These are phyloP conservation scores for Sesia bembeciformis DNA, from an alignment of 2,888 invertebrate genomes.

Conservation along the genomic window DNA sequence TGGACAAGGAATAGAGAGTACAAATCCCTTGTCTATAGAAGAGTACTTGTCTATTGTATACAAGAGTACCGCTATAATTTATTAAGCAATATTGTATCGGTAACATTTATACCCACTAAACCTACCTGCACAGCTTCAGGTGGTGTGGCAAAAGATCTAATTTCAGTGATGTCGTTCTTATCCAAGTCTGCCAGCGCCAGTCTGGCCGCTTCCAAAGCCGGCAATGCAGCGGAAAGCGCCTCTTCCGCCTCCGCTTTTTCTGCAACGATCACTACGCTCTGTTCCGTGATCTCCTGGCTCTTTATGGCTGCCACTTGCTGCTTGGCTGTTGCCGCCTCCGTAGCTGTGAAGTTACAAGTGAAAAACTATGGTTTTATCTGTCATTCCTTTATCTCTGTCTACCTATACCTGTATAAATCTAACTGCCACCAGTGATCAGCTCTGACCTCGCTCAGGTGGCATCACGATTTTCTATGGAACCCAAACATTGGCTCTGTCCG, in stretches of 20 bases:
- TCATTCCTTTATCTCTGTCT: too few species aligned
- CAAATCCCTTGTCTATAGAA: too few species aligned
- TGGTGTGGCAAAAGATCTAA: constrained; percentile 92
- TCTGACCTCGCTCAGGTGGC: too few species aligned
- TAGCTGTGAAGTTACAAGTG: constrained; percentile 47
- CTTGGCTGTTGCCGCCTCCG: constrained; percentile 82
- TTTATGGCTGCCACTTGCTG: constrained; percentile 87
- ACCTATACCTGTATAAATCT: too few species aligned
- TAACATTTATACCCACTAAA: not conserved
- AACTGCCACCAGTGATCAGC: too few species aligned
- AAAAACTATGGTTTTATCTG: too few species aligned
- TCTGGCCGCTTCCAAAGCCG: constrained; percentile 87
- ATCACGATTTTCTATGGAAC: too few species aligned
- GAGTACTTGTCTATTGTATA: too few species aligned
- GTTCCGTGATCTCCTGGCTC: constrained; percentile 86
- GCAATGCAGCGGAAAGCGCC: constrained; percentile 86
- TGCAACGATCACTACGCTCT: constrained; percentile 83
- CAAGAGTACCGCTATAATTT: too few species aligned
- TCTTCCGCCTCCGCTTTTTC: constrained; percentile 91
- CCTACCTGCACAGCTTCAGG: constrained; percentile 87
- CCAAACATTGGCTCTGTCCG: too few species aligned
- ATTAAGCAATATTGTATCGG: too few species aligned
- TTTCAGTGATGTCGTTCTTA: constrained; percentile 93
- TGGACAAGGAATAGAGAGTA: too few species aligned
- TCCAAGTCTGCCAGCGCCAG: constrained; percentile 87